phyloP scores from a whole-genome alignment of 2,113 vertebrate species.

The Gopherus evgoodei region DNA sequence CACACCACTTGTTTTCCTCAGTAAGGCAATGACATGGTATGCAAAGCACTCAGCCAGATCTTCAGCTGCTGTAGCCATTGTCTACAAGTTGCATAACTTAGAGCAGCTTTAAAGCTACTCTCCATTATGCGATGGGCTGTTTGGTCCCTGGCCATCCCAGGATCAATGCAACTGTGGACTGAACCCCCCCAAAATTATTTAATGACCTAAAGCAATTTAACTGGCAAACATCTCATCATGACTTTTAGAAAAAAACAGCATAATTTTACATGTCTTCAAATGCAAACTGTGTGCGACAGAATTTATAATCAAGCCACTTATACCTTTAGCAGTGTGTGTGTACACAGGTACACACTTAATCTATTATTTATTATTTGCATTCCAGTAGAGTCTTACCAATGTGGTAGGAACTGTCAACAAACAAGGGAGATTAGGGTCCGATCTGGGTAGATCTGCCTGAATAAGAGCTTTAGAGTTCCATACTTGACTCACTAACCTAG shows the following conservation, averaged over 20 bases:
- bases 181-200: conserved; percentile 16
- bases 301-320: neutral
- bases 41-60: neutral
- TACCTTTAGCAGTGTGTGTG: neutral
- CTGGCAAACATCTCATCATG: neutral
- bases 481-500: neutral
- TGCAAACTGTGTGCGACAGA: neutral
- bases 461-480: neutral
- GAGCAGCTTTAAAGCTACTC: neutral
- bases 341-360: neutral
- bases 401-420: neutral
- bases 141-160: conserved; percentile 6
- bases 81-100: neutral
- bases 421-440: neutral
- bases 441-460: neutral
- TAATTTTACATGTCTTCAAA: neutral
- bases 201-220: conserved; percentile 30
- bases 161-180: neutral
- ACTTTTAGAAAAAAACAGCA: neutral
- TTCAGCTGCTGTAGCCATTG: neutral
- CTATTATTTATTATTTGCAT: neutral
- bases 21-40: neutral
- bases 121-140: neutral
- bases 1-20: neutral
- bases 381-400: neutral